Base-by-base conservation (phyloP, 2,113 vertebrate genomes). In the Isurus oxyrinchus region DNA sequence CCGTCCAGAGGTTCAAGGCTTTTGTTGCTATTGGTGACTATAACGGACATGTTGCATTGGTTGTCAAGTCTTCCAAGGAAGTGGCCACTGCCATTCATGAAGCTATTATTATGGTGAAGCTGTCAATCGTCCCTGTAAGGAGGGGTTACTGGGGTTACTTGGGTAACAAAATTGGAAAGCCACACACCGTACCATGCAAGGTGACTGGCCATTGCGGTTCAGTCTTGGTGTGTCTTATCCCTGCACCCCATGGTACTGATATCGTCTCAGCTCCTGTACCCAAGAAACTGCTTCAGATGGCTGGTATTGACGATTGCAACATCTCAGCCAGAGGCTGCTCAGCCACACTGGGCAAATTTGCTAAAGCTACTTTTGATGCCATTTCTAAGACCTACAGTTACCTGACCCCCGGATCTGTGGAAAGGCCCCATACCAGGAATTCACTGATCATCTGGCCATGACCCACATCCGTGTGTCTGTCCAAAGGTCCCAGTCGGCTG, bases 161-260 rank as follows among this genome's bases (percentile, higher is more conserved):
- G 99, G 99, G 99, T 72, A 99, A 99, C 98, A 99, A 99, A 97
- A 99, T 99, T 0, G 99, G 99, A 88, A 99, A 99, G 86, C 99
- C 99, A 0, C 99, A 99, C 97, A 99, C 99, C 0, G 99, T 99
- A 19, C 99, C 99, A 0, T 99, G 99, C 98, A 99, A 99, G 98
- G 98, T 99, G 96, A 99, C 99, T 0, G 99, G 99, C 0, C 99
- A 99, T 35, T 99, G 99, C 0, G 99, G 99, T 0, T 99, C 99
- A 0, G 99, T 99, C 91, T 97, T 99, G 97, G 99, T 99, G 97
- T 99, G 99, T 67, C 98, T 99, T 96, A 99, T 99, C 97, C 99
- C 99, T 0, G 99, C 99, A 0, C 99, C 99, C 49, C 99, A 99
- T 0, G 99, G 99, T 96, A 99, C 99, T 0, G 99, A 99, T 19